Conservation (phyloP, 1,140 invertebrate genomes). For the Zaprionus vittiger region DNA sequence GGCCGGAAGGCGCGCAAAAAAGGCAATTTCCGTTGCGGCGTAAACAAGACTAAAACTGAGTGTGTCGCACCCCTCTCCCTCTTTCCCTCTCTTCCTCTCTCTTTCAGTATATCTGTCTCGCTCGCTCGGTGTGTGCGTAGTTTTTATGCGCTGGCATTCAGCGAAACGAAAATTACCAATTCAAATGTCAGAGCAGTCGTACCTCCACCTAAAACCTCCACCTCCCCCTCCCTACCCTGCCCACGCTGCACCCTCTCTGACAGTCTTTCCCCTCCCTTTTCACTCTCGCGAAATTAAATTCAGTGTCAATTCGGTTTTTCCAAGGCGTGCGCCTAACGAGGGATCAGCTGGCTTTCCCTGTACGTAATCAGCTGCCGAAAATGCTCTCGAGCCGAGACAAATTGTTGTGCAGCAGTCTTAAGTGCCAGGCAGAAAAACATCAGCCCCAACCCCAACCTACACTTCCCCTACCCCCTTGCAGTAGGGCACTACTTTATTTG, state of each 20-base stretch:
- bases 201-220: conserved; percentile 13
- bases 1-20: conserved; percentile 72
- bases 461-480: background rate
- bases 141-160: conserved; percentile 54
- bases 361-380: conserved; percentile 48
- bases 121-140: conserved; percentile 36
- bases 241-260: background rate
- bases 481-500: conserved; percentile 26
- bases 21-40: conserved; percentile 75
- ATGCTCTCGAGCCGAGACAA: conserved; percentile 35
- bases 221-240: background rate
- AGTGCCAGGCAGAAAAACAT: conserved; percentile 14
- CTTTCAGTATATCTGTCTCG: conserved; percentile 2
- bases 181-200: conserved; percentile 69
- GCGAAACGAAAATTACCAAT: conserved; percentile 72
- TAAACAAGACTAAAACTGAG: conserved; percentile 44
- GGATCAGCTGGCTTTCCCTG: conserved; percentile 32
- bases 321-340: conserved; percentile 58
- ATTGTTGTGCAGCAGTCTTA: conserved; percentile 39
- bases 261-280: background rate
- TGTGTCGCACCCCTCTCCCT: background rate
- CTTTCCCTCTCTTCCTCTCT: conserved; percentile 3
- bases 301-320: conserved; percentile 70
- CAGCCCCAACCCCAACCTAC: background rate
- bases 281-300: conserved; percentile 68